phyloP scores from a whole-genome alignment of 2,797 vertebrate genomes.

The Tauraco hartlaubi region DNA sequence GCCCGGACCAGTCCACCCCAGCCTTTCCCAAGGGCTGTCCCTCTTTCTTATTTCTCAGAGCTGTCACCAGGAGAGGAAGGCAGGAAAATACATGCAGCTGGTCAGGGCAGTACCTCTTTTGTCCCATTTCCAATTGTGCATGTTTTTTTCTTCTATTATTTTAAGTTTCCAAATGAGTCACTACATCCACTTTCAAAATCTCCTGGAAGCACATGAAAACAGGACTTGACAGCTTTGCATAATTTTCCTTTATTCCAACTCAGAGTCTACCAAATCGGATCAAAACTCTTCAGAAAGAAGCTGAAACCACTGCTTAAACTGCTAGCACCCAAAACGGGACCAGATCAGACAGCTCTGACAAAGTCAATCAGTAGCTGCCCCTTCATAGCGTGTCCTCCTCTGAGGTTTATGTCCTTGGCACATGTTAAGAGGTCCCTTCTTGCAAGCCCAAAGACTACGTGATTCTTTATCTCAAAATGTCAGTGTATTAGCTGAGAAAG shows the following conservation, averaged over 20 bases:
- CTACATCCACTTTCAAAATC: not conserved
- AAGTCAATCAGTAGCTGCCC: not conserved
- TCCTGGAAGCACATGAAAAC: not conserved
- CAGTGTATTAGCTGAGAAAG: not conserved
- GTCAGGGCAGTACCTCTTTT: not conserved
- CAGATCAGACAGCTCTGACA: not conserved
- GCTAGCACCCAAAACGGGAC: fast-evolving
- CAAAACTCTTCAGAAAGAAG: not conserved
- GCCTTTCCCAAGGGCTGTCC: not conserved
- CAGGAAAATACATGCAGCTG: not conserved
- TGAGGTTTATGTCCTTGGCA: conserved; percentile 19
- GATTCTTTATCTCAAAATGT: conserved; percentile 6
- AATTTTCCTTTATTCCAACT: not conserved
- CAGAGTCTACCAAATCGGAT: not conserved
- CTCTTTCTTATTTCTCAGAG: not conserved
- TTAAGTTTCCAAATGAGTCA: not conserved
- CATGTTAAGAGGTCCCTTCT: not conserved
- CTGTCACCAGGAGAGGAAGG: not conserved
- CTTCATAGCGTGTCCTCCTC: not conserved
- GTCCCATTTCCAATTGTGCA: not conserved
- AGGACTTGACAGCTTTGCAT: not conserved
- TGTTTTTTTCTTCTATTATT: not conserved
- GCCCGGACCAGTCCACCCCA: not conserved
- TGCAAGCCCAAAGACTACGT: not conserved
- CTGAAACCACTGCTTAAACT: not conserved